Conservation (phyloP, 2,113 vertebrate species). For the Gila orcuttii region DNA sequence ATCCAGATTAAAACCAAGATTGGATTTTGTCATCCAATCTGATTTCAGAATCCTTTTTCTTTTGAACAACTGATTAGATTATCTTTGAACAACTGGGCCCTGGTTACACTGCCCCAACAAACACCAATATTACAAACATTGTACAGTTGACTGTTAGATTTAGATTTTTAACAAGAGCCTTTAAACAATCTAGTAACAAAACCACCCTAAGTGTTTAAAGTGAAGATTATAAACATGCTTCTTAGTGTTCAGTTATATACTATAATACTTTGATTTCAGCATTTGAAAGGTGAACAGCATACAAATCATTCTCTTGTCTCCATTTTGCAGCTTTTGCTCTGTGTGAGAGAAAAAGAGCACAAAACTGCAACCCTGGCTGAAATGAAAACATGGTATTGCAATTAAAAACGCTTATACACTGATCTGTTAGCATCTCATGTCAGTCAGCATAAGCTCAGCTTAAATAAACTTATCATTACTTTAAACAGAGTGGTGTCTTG, state of each 20-base stretch:
- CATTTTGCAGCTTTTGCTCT: slow-evolving; percentile 4
- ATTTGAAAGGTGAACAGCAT: slow-evolving; percentile 25
- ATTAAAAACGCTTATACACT: slow-evolving; percentile 38
- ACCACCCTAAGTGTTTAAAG: background rate
- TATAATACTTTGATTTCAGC: slow-evolving; percentile 32
- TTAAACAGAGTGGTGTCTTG: slow-evolving; percentile 23
- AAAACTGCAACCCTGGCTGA: slow-evolving; percentile 33
- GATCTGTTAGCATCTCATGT: slow-evolving; percentile 38
- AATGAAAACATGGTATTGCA: slow-evolving; percentile 48
- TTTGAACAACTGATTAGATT: too few relatives aligned
- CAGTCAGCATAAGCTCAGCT: slow-evolving; percentile 40
- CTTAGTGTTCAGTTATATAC: background rate
- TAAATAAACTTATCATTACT: slow-evolving; percentile 43
- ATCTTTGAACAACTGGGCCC: too few relatives aligned
- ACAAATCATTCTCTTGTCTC: slow-evolving; percentile 2
- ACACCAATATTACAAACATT: background rate
- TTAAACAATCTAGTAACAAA: slow-evolving; percentile 11
- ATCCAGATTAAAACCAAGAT: too few relatives aligned
- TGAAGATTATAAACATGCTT: slow-evolving; percentile 22
- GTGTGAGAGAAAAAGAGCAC: slow-evolving; percentile 3
- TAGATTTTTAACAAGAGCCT: background rate
- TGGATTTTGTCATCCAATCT: too few relatives aligned
- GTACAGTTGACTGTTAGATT: background rate
- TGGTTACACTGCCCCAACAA: background rate
- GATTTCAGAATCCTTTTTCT: too few relatives aligned